Evolutionary conservation across 1,140 invertebrate genomes (phyloP).

Genomic region (Drosophila suzukii): DNA sequence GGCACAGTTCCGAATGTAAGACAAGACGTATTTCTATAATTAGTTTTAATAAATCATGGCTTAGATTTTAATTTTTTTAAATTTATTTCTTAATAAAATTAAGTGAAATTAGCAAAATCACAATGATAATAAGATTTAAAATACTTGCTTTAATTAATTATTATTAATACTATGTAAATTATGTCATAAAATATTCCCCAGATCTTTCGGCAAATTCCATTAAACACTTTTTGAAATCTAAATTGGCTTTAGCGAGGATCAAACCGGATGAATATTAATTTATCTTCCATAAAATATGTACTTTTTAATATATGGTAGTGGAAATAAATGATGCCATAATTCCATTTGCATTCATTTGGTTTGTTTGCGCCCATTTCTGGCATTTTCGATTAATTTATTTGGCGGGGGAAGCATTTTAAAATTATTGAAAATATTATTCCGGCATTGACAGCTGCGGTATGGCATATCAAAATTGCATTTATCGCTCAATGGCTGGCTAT

Average conservation of each 20-base stretch:
- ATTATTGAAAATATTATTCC: slow-evolving; percentile 79
- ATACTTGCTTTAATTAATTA: too few relatives aligned
- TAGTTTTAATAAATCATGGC: background rate
- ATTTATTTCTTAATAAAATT: too few relatives aligned
- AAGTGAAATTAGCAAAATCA: too few relatives aligned
- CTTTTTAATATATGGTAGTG: slow-evolving; percentile 19
- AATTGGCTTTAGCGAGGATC: slow-evolving; percentile 8
- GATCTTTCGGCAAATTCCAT: background rate
- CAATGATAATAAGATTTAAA: too few relatives aligned
- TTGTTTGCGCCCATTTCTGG: slow-evolving; percentile 16
- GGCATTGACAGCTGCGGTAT: slow-evolving; percentile 69
- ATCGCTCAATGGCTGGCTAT: slow-evolving; percentile 28
- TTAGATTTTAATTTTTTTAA: too few relatives aligned
- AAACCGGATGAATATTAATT: slow-evolving; percentile 3
- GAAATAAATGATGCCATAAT: slow-evolving; percentile 41
- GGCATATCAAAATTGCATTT: slow-evolving; percentile 66
- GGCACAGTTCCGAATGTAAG: background rate
- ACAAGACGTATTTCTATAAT: too few relatives aligned
- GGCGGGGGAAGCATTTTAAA: slow-evolving; percentile 48
- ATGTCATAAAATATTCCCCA: too few relatives aligned
- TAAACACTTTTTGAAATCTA: background rate
- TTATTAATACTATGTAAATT: too few relatives aligned
- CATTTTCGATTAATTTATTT: slow-evolving; percentile 50
- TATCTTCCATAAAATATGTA: slow-evolving; percentile 20
- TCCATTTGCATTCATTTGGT: slow-evolving; percentile 39